Evolutionary conservation across 1,140 invertebrate genomes (phyloP), one percentile per base, ranked within the genome.

Genomic region (Drosophila lowei): DNA sequence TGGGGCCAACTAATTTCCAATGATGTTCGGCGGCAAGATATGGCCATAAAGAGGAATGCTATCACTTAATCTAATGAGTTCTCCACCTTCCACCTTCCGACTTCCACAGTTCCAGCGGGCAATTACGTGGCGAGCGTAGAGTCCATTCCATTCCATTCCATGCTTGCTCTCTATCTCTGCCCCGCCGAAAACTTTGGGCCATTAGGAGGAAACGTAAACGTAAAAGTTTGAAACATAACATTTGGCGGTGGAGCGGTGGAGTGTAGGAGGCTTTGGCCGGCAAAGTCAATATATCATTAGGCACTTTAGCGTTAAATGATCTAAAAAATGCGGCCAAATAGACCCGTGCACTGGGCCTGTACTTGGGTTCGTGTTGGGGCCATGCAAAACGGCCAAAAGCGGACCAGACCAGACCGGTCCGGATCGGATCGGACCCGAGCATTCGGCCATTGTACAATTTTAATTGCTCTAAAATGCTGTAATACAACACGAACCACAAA

Each of bases 401-500:
- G 23, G 42, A 9, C 21, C 15, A 6, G 42, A 9, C 21, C 15
- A 6, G 38, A 23, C 21, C 3, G 30, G 8, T 16, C 43, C 50
- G 30, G 8, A 30, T 9, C 30, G 30, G 30, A 30, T 30, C 30
- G 30, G 30, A 30, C 7, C 44, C 42, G 21, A 21, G 41, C 5
- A 38, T 18, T 18, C 41, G 59, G 60, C 57, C 75, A 86, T 88
- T 83, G 81, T 86, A 81, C 83, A 88, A 86, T 85, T 85, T 85
- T 85, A 85, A 85, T 85, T 85, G 81, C 81, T 85, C 83, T 85
- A 85, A 85, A 85, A 86, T 68, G 78, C 77, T 86, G 83, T 88
- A 86, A 86, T 88, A 89, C 63, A 86, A 86, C 83, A 86, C 78
- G 83, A 86, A 88, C 78, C 83, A 83, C 83, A 86, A 86, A 86